Percentiles rank a stretch among this genome's conserved stretches.
phyloP scores from a whole-genome alignment of 2,888 invertebrate genomes.

The Chaetoderma sp. region DNA sequence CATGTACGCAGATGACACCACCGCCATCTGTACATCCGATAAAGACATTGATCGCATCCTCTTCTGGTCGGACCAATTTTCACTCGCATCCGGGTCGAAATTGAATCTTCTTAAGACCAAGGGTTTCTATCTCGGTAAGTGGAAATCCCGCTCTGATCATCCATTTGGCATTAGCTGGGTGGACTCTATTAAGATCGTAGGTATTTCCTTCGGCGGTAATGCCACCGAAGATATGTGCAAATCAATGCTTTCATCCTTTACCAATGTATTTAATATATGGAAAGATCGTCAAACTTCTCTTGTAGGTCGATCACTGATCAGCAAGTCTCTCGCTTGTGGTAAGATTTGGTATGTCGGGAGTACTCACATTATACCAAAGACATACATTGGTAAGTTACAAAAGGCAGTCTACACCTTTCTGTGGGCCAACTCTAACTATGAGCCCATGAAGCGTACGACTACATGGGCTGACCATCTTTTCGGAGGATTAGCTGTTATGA shows the following conservation, averaged over 20 bases:
- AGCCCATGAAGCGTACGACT: conserved; percentile 3
- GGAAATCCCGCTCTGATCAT: conserved; percentile 35
- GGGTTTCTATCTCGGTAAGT: conserved; percentile 36
- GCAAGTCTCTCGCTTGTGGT: conserved; percentile 1
- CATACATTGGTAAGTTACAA: not conserved
- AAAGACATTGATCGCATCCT: conserved; percentile 2
- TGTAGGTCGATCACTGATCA: conserved; percentile 1
- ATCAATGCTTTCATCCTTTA: not conserved
- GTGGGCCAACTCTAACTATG: not conserved
- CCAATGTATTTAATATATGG: conserved; percentile 1
- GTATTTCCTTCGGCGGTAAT: conserved; percentile 1
- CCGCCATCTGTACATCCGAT: conserved; percentile 8
- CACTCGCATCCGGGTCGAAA: conserved; percentile 30
- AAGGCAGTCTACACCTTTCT: not conserved
- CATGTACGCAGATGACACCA: conserved; percentile 21
- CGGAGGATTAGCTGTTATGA: conserved; percentile 10
- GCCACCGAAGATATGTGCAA: not conserved
- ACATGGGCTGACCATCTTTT: not conserved
- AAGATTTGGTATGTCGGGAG: conserved; percentile 7
- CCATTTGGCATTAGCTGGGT: conserved; percentile 32
- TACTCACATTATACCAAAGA: not conserved
- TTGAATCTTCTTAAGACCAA: conserved; percentile 32
- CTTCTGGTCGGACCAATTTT: conserved; percentile 10
- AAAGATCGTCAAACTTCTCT: not conserved
- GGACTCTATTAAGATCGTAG: not conserved